phyloP scores from a whole-genome alignment of 2,113 vertebrate species.

The Ceyx melanurus region DNA sequence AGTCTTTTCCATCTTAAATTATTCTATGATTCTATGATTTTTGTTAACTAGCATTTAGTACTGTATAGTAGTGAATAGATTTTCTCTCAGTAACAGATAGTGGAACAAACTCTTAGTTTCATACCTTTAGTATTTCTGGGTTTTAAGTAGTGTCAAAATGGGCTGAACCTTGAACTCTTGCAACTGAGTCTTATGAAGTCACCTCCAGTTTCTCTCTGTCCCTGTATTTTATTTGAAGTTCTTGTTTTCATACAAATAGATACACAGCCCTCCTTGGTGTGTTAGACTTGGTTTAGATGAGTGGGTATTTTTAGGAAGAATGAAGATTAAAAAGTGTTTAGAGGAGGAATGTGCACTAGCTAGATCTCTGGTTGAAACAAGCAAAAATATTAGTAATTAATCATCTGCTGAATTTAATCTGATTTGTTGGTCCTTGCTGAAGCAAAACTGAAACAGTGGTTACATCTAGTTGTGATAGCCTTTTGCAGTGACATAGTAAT shows the following conservation, averaged over 20 bases:
- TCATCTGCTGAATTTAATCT: not conserved
- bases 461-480: not conserved
- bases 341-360: not conserved
- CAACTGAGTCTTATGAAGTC: not conserved
- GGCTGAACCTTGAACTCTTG: not conserved
- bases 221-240: not conserved
- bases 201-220: not conserved
- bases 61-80: not conserved
- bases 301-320: not conserved
- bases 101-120: not conserved
- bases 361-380: not conserved
- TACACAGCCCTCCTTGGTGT: not conserved
- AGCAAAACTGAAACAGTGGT: not conserved
- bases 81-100: not conserved
- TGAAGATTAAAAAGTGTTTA: not conserved
- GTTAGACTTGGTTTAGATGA: not conserved
- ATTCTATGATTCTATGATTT: not conserved
- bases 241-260: not conserved
- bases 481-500: slow-evolving; percentile 25
- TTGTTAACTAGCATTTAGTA: not conserved
- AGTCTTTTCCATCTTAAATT: not conserved
- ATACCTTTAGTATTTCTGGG: not conserved
- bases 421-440: not conserved
- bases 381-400: not conserved
- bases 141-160: not conserved